Conservation (phyloP, 2,888 invertebrate species). For the Lacanobia wlatinum region DNA sequence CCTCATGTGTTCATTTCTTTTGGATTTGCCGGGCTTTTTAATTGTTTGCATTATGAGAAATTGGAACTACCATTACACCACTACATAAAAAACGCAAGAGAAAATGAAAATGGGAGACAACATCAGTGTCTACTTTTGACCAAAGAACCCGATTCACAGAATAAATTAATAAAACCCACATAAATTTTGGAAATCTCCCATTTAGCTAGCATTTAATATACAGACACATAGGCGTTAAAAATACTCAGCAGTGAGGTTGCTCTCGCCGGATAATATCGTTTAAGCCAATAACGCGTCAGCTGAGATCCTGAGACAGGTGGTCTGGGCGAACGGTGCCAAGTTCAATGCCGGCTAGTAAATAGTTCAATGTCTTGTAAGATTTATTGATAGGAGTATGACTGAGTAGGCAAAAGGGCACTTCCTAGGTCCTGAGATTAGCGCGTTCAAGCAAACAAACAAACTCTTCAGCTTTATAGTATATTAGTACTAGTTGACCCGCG, state of each 20-base stretch:
- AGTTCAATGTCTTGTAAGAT: conserved; percentile 48
- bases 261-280: conserved; percentile 62
- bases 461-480: no score
- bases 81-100: no score
- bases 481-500: no score
- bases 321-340: conserved; percentile 56
- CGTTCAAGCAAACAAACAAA: no score
- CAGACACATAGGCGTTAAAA: conserved; percentile 39
- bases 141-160: background rate
- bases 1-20: background rate
- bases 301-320: conserved; percentile 46
- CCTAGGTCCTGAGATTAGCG: no score
- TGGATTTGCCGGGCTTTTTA: background rate
- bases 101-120: no score
- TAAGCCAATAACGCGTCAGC: conserved; percentile 57
- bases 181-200: background rate
- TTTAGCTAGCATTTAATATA: conserved; percentile 14
- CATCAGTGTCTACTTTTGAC: no score
- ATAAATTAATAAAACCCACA: background rate
- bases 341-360: conserved; percentile 55
- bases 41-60: no score
- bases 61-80: no score
- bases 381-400: background rate
- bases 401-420: no score
- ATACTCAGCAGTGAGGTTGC: conserved; percentile 33